These are phyloP conservation scores for Austrofundulus limnaeus DNA, from an alignment of 2,113 vertebrate genomes.

Conservation along the genomic window DNA sequence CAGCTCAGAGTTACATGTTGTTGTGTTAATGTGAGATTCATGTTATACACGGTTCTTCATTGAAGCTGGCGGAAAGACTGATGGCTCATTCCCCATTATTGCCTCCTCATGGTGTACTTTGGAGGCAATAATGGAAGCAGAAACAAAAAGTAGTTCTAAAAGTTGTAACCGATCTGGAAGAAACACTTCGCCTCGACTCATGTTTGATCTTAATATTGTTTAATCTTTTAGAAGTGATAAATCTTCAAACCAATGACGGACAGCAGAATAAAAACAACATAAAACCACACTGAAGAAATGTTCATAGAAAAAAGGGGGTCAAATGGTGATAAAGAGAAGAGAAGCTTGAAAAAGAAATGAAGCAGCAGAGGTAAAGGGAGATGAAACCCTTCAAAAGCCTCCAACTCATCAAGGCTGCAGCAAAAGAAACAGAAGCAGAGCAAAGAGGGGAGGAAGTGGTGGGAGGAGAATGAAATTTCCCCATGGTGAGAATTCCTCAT, in stretches of 20 bases:
- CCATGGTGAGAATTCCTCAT: constrained; percentile 18
- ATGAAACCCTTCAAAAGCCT: constrained; percentile 4
- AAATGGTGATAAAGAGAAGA: neutral
- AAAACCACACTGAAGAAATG: constrained; percentile 6
- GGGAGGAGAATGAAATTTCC: constrained; percentile 28
- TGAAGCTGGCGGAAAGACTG: constrained; percentile 42
- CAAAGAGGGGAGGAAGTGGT: constrained; percentile 7
- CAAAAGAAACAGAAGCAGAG: constrained; percentile 20
- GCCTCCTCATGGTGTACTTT: constrained; percentile 24
- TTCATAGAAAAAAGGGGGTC: constrained; percentile 13
- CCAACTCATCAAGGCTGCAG: constrained; percentile 24
- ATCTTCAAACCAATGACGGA: constrained; percentile 25
- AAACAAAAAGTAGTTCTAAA: constrained; percentile 13
- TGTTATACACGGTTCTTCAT: constrained; percentile 31
- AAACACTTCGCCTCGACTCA: neutral
- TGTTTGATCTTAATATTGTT: neutral
- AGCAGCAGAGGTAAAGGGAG: constrained; percentile 25
- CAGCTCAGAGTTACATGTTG: constrained; percentile 21
- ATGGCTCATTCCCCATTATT: constrained; percentile 21
- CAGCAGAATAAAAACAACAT: neutral
- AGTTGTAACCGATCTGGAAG: neutral
- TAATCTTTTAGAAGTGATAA: constrained; percentile 16
- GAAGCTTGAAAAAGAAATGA: constrained; percentile 27
- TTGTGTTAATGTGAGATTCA: constrained; percentile 38
- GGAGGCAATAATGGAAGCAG: neutral